A percentile compares a stretch with the other conserved stretches of the same genome.
These are phyloP conservation scores for Apoderus coryli DNA, from an alignment of 2,888 invertebrate genomes.

Conservation along the genomic window DNA sequence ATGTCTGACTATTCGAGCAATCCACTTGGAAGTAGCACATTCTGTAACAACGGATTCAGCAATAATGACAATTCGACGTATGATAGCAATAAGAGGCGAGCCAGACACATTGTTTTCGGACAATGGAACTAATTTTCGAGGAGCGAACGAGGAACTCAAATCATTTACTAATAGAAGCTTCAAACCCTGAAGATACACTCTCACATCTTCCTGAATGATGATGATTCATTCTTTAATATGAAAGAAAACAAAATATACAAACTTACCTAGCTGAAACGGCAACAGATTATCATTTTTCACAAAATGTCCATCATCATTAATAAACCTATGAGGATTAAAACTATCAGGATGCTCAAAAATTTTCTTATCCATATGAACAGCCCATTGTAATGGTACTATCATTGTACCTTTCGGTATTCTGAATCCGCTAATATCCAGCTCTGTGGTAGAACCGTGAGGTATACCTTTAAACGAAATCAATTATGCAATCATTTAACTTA, in stretches of 20 bases:
- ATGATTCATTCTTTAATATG: background rate
- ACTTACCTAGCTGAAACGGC: slow-evolving; percentile 67
- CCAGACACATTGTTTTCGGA: too few species aligned
- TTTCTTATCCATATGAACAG: slow-evolving; percentile 56
- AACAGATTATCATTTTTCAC: slow-evolving; percentile 54
- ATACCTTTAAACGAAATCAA: slow-evolving; percentile 34
- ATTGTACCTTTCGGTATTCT: slow-evolving; percentile 51
- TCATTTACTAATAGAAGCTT: too few species aligned
- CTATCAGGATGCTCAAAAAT: slow-evolving; percentile 52
- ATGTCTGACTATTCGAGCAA: too few species aligned
- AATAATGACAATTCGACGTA: too few species aligned
- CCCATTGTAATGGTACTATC: slow-evolving; percentile 73
- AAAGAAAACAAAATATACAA: background rate
- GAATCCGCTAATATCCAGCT: slow-evolving; percentile 35
- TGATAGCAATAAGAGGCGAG: too few species aligned
- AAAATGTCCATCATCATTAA: slow-evolving; percentile 46
- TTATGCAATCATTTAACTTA: too few species aligned
- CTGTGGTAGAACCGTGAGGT: slow-evolving; percentile 59
- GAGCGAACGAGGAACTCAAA: too few species aligned
- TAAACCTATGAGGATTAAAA: slow-evolving; percentile 56
- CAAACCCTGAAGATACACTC: too few species aligned
- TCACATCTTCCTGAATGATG: too few species aligned
- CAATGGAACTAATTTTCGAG: too few species aligned
- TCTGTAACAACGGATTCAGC: too few species aligned
- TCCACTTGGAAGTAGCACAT: too few species aligned